These are phyloP conservation scores for Sphaerodactylus townsendi DNA, from an alignment of 2,113 vertebrate genomes.

Conservation along the genomic window DNA sequence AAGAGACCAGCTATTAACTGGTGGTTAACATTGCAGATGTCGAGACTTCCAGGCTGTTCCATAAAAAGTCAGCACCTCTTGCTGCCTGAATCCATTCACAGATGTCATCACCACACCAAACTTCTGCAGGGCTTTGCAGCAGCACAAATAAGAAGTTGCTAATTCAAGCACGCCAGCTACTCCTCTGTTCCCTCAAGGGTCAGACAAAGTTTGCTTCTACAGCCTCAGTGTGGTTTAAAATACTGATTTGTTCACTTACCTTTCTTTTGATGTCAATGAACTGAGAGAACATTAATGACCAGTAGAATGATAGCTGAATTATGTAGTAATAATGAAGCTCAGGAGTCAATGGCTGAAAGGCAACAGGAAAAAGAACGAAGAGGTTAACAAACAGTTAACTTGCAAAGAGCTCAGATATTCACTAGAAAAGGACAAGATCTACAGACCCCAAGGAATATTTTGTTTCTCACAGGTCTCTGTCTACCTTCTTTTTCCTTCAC, in stretches of 20 bases:
- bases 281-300: conserved; percentile 96
- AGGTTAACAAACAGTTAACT: conserved; percentile 43
- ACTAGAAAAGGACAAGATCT: conserved; percentile 6
- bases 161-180: not conserved
- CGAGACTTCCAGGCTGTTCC: not conserved
- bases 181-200: not conserved
- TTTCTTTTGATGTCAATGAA: conserved; percentile 98
- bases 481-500: not conserved
- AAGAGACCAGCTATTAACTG: not conserved
- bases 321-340: conserved; percentile 97
- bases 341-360: conserved; percentile 87
- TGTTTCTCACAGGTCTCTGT: not conserved
- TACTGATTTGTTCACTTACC: conserved; percentile 79
- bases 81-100: not conserved
- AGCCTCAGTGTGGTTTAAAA: not conserved
- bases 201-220: not conserved
- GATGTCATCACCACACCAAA: not conserved
- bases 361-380: conserved; percentile 51
- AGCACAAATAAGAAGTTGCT: conserved; percentile 10
- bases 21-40: not conserved
- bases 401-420: conserved; percentile 18
- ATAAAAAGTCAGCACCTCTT: conserved; percentile 12
- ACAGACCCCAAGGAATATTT: not conserved
- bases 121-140: conserved; percentile 2
- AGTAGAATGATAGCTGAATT: conserved; percentile 94